A percentile compares a stretch with the other conserved stretches of the same genome.
Evolutionary conservation across 2,113 vertebrate species (phyloP).

Genomic region (Cyprinodon brontotheroides): DNA sequence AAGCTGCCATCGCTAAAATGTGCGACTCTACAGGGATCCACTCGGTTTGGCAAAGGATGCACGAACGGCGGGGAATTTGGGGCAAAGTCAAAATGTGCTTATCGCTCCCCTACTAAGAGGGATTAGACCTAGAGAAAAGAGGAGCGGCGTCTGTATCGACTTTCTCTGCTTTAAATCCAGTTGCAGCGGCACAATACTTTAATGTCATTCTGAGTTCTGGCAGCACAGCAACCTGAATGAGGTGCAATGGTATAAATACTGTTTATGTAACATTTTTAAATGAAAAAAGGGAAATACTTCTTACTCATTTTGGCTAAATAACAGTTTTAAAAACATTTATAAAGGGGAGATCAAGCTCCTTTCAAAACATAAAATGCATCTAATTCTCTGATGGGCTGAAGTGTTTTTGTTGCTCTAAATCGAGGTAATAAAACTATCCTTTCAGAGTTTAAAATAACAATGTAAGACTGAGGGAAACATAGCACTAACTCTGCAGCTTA

Average conservation of each 20-base stretch:
- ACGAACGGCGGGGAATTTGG: conserved; percentile 73
- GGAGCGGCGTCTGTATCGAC: conserved; percentile 20
- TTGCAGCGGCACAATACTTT: conserved; percentile 19
- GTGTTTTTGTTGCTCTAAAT: too few species aligned
- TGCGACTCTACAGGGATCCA: conserved; percentile 66
- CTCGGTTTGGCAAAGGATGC: conserved; percentile 65
- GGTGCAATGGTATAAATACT: conserved; percentile 35
- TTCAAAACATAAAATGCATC: not conserved
- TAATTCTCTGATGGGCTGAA: too few species aligned
- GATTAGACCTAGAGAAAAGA: conserved; percentile 66
- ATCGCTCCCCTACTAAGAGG: conserved; percentile 69
- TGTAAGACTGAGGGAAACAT: too few species aligned
- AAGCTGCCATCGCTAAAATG: conserved; percentile 67
- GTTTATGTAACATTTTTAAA: conserved; percentile 36
- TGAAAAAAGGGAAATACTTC: not conserved
- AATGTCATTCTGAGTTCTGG: conserved; percentile 39
- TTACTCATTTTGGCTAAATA: not conserved
- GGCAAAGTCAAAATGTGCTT: conserved; percentile 71
- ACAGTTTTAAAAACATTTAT: not conserved
- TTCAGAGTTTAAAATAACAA: too few species aligned
- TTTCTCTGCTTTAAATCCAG: conserved; percentile 34
- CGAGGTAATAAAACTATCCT: too few species aligned
- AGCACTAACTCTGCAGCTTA: too few species aligned
- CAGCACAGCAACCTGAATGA: conserved; percentile 32
- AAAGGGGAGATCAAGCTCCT: not conserved